These are phyloP conservation scores for Zootoca vivipara DNA, from an alignment of 2,113 vertebrate genomes.

Conservation along the genomic window DNA sequence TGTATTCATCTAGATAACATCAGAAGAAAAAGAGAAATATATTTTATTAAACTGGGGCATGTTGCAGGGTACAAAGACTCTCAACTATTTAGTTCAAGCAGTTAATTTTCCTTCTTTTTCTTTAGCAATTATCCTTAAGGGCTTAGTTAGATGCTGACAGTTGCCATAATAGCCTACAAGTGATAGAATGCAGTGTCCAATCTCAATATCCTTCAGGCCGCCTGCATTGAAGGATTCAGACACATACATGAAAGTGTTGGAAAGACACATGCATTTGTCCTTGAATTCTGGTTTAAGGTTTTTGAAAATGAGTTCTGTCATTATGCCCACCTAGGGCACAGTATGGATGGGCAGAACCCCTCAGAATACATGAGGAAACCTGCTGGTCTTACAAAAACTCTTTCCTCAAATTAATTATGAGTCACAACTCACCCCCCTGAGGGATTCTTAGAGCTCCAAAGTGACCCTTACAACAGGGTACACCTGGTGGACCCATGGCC, in stretches of 20 bases:
- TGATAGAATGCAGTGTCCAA: background rate
- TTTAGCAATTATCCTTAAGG: background rate
- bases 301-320: too few species aligned
- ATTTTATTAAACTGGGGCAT: slow-evolving; percentile 7
- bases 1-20: slow-evolving; percentile 40
- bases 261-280: background rate
- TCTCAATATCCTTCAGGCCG: background rate
- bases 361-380: too few species aligned
- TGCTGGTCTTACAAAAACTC: too few species aligned
- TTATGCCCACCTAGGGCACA: too few species aligned
- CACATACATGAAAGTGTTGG: too few species aligned
- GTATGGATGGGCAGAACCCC: too few species aligned
- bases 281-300: background rate
- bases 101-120: background rate
- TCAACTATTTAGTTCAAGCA: background rate
- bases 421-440: too few species aligned
- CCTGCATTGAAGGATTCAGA: background rate
- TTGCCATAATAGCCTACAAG: background rate
- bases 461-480: too few species aligned
- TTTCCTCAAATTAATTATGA: too few species aligned
- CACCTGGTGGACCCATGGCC: too few species aligned
- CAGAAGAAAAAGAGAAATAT: background rate
- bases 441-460: too few species aligned
- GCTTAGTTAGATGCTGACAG: background rate
- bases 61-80: background rate